A percentile compares a stretch with the other conserved stretches of the same genome.
Evolutionary conservation across 2,888 invertebrate species (phyloP).

Genomic region (Heterodera filipjevi): DNA sequence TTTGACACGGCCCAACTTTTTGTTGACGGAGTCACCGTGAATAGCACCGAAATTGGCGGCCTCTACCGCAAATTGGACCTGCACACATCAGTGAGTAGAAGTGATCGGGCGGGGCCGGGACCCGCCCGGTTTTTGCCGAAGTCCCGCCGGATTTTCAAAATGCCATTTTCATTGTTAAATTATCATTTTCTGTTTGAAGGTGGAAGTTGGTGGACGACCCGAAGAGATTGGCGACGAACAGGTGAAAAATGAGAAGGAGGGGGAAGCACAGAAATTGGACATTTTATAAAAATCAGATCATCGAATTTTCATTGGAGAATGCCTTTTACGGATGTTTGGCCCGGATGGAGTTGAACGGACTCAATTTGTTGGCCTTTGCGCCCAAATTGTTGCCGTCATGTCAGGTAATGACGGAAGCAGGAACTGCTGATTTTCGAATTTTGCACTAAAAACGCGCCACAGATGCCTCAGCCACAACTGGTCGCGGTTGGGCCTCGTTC

Average conservation of each 20-base stretch:
- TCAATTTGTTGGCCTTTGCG: slow-evolving; percentile 55
- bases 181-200: slow-evolving; percentile 38
- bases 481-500: slow-evolving; percentile 50
- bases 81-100: slow-evolving; percentile 48
- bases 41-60: slow-evolving; percentile 59
- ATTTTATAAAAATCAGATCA: background rate
- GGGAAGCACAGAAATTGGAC: background rate
- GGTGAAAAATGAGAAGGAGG: background rate
- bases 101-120: too few relatives aligned
- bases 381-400: slow-evolving; percentile 47
- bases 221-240: slow-evolving; percentile 40
- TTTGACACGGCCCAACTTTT: slow-evolving; percentile 61
- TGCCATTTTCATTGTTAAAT: background rate
- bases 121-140: too few relatives aligned
- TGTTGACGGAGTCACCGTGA: slow-evolving; percentile 57
- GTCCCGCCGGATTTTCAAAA: too few relatives aligned
- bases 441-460: background rate
- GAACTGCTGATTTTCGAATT: too few relatives aligned
- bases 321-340: slow-evolving; percentile 56
- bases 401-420: slow-evolving; percentile 30
- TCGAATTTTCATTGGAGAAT: background rate
- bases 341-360: slow-evolving; percentile 52
- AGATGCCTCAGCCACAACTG: slow-evolving; percentile 44
- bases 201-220: slow-evolving; percentile 60
- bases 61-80: slow-evolving; percentile 63